Percentiles rank a stretch among this genome's conserved stretches.
Evolutionary conservation across 2,888 invertebrate species (phyloP).

Genomic region (Metopia argyrocephala): DNA sequence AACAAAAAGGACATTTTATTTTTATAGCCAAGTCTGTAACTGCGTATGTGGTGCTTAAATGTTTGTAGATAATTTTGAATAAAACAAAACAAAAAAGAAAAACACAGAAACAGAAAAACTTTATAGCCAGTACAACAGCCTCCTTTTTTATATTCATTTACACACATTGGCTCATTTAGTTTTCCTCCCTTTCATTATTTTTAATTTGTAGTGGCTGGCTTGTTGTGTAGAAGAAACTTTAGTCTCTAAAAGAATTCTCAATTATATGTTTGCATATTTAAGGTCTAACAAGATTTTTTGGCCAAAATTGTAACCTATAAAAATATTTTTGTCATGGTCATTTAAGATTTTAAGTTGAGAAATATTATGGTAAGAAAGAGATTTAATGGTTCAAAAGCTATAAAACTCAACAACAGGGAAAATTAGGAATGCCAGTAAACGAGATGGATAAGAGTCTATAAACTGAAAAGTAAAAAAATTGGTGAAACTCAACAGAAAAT

Average conservation of each 20-base stretch:
- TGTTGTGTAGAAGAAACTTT: not conserved
- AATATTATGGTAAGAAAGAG: constrained; percentile 38
- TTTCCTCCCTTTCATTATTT: not conserved
- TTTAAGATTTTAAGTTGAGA: constrained; percentile 60
- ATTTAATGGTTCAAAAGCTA: constrained; percentile 54
- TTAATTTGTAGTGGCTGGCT: not conserved
- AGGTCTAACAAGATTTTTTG: constrained; percentile 35
- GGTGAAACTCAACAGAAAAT: too few relatives aligned
- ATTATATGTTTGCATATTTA: constrained; percentile 41
- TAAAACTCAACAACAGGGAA: constrained; percentile 41
- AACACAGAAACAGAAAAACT: not conserved
- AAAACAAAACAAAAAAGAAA: constrained; percentile 21
- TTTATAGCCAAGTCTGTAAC: constrained; percentile 44
- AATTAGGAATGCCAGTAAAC: constrained; percentile 24
- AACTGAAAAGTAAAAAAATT: too few relatives aligned
- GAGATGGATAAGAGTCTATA: not conserved
- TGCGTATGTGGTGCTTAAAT: not conserved
- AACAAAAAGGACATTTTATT: constrained; percentile 54
- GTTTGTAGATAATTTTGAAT: not conserved
- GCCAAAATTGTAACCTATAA: constrained; percentile 56
- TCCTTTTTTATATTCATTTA: constrained; percentile 20
- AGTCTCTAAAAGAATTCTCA: constrained; percentile 34
- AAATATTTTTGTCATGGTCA: constrained; percentile 65
- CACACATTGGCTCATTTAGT: constrained; percentile 20
- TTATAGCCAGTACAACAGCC: constrained; percentile 31